phyloP scores from a whole-genome alignment of 2,797 vertebrate species.

The Lycodopsis pacificus region DNA sequence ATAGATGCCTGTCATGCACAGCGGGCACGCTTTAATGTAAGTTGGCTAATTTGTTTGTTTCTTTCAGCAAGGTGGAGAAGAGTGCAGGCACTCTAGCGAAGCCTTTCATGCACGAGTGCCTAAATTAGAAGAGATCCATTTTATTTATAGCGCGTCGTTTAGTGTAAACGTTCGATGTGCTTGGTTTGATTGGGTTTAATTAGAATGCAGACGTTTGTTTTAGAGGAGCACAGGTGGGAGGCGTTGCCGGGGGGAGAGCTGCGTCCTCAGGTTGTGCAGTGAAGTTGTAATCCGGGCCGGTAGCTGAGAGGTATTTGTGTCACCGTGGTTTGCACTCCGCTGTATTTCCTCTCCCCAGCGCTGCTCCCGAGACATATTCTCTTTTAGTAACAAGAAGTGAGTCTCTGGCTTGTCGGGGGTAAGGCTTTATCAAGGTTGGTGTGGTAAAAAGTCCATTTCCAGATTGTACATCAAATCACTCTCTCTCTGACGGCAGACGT shows the following conservation, averaged over 20 bases:
- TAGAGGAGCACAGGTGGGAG: slow-evolving; percentile 8
- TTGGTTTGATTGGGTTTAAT: slow-evolving; percentile 65
- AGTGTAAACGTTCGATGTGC: slow-evolving; percentile 64
- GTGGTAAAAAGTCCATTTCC: slow-evolving; percentile 47
- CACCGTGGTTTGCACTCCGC: background rate
- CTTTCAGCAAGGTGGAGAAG: slow-evolving; percentile 55
- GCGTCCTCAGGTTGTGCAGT: slow-evolving; percentile 43
- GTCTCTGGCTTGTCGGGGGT: slow-evolving; percentile 6
- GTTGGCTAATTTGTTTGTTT: slow-evolving; percentile 70
- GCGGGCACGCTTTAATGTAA: slow-evolving; percentile 60
- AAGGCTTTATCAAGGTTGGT: slow-evolving; percentile 30
- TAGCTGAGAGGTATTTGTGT: slow-evolving; percentile 55
- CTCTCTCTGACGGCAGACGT: slow-evolving; percentile 33
- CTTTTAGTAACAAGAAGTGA: slow-evolving; percentile 29
- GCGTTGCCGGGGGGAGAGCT: slow-evolving; percentile 2
- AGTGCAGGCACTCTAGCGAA: slow-evolving; percentile 55
- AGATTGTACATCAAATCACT: slow-evolving; percentile 22
- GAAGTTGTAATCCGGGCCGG: slow-evolving; percentile 28
- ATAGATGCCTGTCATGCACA: slow-evolving; percentile 65
- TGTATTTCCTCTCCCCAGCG: background rate
- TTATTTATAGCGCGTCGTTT: slow-evolving; percentile 74
- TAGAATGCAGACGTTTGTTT: slow-evolving; percentile 54
- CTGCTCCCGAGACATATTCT: slow-evolving; percentile 18
- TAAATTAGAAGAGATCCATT: slow-evolving; percentile 67
- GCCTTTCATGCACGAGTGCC: slow-evolving; percentile 63